Evolutionary conservation across 2,888 invertebrate species (phyloP).

Genomic region (Oscheius sp.): DNA sequence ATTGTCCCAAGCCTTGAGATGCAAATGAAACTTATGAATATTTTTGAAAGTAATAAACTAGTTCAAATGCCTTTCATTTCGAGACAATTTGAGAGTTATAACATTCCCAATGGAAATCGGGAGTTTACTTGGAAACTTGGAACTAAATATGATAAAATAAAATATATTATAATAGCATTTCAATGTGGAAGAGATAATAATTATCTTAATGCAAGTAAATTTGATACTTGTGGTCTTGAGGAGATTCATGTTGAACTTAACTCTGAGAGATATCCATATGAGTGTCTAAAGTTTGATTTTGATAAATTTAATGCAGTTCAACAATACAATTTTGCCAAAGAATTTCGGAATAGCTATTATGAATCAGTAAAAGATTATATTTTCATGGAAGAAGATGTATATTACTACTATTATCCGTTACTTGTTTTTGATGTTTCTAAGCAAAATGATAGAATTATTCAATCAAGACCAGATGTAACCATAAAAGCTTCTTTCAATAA

Average conservation of each 20-base stretch:
- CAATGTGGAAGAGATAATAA: constrained; percentile 51
- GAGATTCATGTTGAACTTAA: constrained; percentile 55
- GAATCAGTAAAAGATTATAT: too few relatives aligned
- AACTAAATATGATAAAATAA: constrained; percentile 58
- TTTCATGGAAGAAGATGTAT: too few relatives aligned
- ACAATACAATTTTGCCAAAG: too few relatives aligned
- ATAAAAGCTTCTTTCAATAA: constrained; percentile 49
- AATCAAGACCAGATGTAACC: constrained; percentile 51
- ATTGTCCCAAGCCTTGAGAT: constrained; percentile 53
- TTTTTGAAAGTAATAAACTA: too few relatives aligned
- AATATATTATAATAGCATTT: constrained; percentile 46
- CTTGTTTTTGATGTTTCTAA: constrained; percentile 53
- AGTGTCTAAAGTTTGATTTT: constrained; percentile 55
- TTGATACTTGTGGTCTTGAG: too few relatives aligned
- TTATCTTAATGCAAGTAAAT: constrained; percentile 54
- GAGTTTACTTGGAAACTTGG: constrained; percentile 59
- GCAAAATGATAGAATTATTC: constrained; percentile 53
- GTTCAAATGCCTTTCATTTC: too few relatives aligned
- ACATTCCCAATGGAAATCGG: too few relatives aligned
- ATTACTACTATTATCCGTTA: constrained; percentile 51
- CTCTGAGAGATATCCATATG: constrained; percentile 54
- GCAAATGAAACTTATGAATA: constrained; percentile 51
- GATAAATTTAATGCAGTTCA: constrained; percentile 50
- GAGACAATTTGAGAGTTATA: too few relatives aligned
- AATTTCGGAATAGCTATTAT: too few relatives aligned